Evolutionary conservation across 2,888 invertebrate species (phyloP).

Genomic region (Helobdella robusta): DNA sequence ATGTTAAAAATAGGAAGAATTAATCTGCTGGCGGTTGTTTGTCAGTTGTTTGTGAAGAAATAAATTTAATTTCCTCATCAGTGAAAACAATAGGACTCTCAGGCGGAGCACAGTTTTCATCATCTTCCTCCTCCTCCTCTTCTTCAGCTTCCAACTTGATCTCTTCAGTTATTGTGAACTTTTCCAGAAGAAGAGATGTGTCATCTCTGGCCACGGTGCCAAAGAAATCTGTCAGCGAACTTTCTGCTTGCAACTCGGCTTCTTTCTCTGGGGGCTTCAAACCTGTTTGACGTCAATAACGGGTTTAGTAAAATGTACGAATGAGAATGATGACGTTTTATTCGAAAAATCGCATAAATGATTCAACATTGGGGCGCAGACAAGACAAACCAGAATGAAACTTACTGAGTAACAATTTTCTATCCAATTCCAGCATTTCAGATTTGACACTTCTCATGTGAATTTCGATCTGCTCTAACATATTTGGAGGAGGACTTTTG

Average conservation of each 20-base stretch:
- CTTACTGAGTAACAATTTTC: constrained; percentile 2
- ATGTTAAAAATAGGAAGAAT: no score
- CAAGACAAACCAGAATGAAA: background rate
- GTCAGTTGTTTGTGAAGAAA: background rate
- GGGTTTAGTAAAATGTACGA: background rate
- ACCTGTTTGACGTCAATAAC: background rate
- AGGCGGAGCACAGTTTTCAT: constrained; percentile 4
- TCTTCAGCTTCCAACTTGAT: constrained; percentile 8
- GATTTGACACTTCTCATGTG: constrained; percentile 5
- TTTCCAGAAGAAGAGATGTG: constrained; percentile 6
- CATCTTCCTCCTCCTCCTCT: constrained; percentile 18
- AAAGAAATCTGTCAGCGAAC: constrained; percentile 17
- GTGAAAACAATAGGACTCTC: constrained; percentile 13
- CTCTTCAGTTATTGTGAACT: background rate
- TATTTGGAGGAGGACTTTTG: constrained; percentile 15
- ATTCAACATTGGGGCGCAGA: background rate
- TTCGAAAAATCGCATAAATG: background rate
- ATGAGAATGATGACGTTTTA: background rate
- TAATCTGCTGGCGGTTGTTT: constrained; percentile 17
- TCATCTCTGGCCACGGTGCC: constrained; percentile 5
- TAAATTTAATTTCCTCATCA: constrained; percentile 5
- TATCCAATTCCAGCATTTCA: constrained; percentile 22
- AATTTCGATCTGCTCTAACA: constrained; percentile 14
- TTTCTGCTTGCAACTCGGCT: constrained; percentile 3
- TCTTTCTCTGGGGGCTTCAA: constrained; percentile 17